phyloP scores from a whole-genome alignment of 1,140 invertebrate species.

The Procambarus virginalis region DNA sequence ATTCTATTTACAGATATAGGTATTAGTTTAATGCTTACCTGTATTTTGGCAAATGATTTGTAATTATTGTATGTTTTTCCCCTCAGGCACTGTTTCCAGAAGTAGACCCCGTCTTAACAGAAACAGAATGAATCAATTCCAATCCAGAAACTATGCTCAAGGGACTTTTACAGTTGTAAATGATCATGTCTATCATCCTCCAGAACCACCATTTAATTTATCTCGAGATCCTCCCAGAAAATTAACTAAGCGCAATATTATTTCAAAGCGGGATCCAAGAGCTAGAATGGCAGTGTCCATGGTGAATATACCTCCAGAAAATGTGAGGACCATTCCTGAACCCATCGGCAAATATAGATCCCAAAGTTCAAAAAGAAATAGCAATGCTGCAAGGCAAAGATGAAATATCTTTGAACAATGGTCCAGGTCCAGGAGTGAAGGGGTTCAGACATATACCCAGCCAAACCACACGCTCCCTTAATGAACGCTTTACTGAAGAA shows the following conservation, averaged over 20 bases:
- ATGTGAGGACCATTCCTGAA: constrained; percentile 12
- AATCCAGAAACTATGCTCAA: constrained; percentile 14
- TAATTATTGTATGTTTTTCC: background rate
- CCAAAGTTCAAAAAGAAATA: constrained; percentile 60
- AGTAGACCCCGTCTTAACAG: constrained; percentile 19
- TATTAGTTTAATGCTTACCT: too few relatives aligned
- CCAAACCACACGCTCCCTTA: constrained; percentile 48
- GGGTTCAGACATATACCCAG: constrained; percentile 55
- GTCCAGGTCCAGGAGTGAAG: constrained; percentile 55
- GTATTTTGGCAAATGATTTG: too few relatives aligned
- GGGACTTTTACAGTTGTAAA: constrained; percentile 49
- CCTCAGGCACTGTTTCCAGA: constrained; percentile 16
- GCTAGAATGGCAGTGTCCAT: constrained; percentile 2
- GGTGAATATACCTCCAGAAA: constrained; percentile 11
- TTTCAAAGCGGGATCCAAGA: constrained; percentile 30
- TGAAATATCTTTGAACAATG: constrained; percentile 45
- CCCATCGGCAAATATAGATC: constrained; percentile 52
- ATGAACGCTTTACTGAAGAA: constrained; percentile 62
- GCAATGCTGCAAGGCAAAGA: constrained; percentile 55
- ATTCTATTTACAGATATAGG: too few relatives aligned
- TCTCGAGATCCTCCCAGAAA: constrained; percentile 14
- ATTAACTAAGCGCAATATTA: constrained; percentile 42
- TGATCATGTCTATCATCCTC: constrained; percentile 21
- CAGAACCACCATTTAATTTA: constrained; percentile 19
- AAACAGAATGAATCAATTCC: constrained; percentile 21